Conservation (phyloP, 2,888 invertebrate genomes). For the Unio pictorum region DNA sequence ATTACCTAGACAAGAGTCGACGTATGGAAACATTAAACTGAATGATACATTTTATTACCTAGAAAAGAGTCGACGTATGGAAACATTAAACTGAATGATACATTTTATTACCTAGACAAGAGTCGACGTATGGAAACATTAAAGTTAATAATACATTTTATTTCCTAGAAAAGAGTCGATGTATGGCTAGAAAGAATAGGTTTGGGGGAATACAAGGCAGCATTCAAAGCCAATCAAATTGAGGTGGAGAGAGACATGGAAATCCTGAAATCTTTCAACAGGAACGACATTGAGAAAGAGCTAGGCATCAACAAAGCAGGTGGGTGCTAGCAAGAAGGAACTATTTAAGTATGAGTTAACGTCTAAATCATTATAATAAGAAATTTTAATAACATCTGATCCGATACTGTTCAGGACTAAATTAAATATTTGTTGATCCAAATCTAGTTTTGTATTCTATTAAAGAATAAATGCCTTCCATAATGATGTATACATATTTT, state of each 20-base stretch:
- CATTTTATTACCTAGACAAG: conserved; percentile 36
- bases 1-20: conserved; percentile 44
- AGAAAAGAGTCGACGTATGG: conserved; percentile 57
- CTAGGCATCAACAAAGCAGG: conserved; percentile 58
- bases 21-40: conserved; percentile 36
- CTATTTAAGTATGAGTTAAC: neutral
- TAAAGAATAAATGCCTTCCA: too few species aligned
- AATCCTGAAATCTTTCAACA: conserved; percentile 53
- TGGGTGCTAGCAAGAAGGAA: conserved; percentile 7
- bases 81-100: neutral
- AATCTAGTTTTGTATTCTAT: too few species aligned
- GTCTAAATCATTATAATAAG: neutral
- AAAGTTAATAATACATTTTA: neutral
- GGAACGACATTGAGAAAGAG: conserved; percentile 53
- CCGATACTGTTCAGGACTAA: too few species aligned
- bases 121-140: conserved; percentile 28
- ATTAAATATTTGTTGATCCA: too few species aligned
- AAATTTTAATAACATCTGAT: too few species aligned
- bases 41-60: conserved; percentile 1
- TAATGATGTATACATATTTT: too few species aligned
- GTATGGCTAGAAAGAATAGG: conserved; percentile 62
- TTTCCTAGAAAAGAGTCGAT: conserved; percentile 43
- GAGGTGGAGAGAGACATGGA: conserved; percentile 53
- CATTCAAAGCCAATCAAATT: conserved; percentile 55
- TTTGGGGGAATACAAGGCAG: conserved; percentile 45